These are phyloP conservation scores for Xerus rutilus DNA, from an alignment of 2,797 vertebrate genomes.

Conservation along the genomic window DNA sequence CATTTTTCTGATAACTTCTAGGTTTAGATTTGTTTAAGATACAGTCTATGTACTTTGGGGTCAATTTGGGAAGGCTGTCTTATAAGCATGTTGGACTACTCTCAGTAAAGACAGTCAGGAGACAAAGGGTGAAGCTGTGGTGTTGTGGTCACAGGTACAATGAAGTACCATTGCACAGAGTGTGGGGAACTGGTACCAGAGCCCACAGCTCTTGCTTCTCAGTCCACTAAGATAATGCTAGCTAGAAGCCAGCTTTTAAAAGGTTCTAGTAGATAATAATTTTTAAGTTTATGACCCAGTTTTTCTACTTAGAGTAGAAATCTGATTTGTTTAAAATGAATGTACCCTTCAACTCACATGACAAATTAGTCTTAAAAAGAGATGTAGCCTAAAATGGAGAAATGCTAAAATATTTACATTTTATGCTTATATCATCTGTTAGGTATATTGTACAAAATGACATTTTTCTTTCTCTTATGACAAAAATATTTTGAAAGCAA, in stretches of 20 bases:
- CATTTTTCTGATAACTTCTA: not conserved
- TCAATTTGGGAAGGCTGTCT: not conserved
- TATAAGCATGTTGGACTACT: not conserved
- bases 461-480: constrained; percentile 64
- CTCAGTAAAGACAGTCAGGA: not conserved
- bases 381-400: constrained; percentile 68
- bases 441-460: not conserved
- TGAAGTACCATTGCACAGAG: not conserved
- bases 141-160: not conserved
- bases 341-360: constrained; percentile 5
- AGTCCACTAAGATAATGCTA: not conserved
- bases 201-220: not conserved
- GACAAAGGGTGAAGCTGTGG: too few relatives aligned
- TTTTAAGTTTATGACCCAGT: constrained; percentile 27
- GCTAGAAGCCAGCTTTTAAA: not conserved
- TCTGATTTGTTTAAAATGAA: constrained; percentile 45
- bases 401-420: constrained; percentile 64
- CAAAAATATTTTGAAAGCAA: constrained; percentile 59
- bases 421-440: constrained; percentile 6
- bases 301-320: constrained; percentile 53
- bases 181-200: rapidly evolving
- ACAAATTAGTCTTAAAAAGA: constrained; percentile 57
- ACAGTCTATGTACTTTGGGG: not conserved
- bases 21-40: not conserved
- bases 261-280: not conserved